Conservation (phyloP, 2,797 vertebrate genomes). For the Helarctos malayanus region DNA sequence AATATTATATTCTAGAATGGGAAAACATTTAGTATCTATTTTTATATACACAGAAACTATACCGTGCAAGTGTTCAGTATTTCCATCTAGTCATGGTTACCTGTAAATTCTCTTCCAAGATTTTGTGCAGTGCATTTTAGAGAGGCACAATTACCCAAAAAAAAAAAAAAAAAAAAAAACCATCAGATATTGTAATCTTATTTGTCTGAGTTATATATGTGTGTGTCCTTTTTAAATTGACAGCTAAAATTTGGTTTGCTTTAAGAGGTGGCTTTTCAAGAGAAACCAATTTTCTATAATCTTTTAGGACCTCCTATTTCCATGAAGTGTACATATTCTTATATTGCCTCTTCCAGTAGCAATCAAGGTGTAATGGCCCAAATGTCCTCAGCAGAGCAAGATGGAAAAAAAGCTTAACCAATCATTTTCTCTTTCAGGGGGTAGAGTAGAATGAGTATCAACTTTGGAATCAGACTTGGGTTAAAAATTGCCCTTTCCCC, state of each 20-base stretch:
- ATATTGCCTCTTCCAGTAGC: not conserved
- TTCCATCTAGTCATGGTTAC: not conserved
- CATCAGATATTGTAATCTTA: not conserved
- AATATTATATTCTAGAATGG: conserved; percentile 19
- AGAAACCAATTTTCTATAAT: conserved; percentile 66
- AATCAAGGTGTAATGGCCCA: not conserved
- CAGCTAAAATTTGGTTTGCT: conserved; percentile 67
- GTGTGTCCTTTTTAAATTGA: conserved; percentile 56
- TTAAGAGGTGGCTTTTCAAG: conserved; percentile 62
- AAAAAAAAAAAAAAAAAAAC: not conserved
- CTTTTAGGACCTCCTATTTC: conserved; percentile 67
- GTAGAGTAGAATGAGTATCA: not conserved
- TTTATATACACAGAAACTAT: not conserved
- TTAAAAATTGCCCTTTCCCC: conserved; percentile 36
- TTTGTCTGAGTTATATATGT: not conserved
- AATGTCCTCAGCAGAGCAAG: conserved; percentile 8
- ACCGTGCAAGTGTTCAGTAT: not conserved
- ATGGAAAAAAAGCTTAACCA: not conserved
- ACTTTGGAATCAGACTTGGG: not conserved
- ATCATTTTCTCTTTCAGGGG: conserved; percentile 30
- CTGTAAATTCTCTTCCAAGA: not conserved
- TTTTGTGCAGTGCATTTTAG: not conserved
- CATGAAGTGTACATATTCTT: conserved; percentile 34
- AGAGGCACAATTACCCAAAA: not conserved
- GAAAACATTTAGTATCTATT: not conserved